Evolutionary conservation across 1,140 invertebrate genomes (phyloP).

Genomic region (Temnothorax nylanderi): DNA sequence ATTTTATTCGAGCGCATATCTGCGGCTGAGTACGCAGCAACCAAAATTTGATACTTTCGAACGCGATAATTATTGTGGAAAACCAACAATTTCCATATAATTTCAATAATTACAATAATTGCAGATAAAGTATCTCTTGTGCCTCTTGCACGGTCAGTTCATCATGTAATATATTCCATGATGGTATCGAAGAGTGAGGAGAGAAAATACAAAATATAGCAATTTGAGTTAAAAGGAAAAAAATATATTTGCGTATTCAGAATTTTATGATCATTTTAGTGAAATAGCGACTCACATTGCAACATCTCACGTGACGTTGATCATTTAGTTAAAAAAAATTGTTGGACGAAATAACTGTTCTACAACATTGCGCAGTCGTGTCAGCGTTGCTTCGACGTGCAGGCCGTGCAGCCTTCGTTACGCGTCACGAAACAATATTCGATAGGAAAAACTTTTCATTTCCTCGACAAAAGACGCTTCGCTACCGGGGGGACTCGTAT

Average conservation of each 20-base stretch:
- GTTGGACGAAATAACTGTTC: not conserved
- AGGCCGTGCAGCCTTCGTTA: not conserved
- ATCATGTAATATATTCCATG: conserved; percentile 12
- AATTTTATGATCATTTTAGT: not conserved
- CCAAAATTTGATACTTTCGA: conserved; percentile 38
- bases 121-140: conserved; percentile 34
- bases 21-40: not conserved
- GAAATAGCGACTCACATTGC: not conserved
- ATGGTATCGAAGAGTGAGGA: not conserved
- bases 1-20: conserved; percentile 32
- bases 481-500: conserved; percentile 58
- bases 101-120: conserved; percentile 53
- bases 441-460: conserved; percentile 74
- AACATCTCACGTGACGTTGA: not conserved
- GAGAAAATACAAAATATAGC: not conserved
- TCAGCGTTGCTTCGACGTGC: not conserved
- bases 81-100: conserved; percentile 53
- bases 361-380: not conserved
- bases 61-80: conserved; percentile 44
- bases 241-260: not conserved
- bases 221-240: not conserved
- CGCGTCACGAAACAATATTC: conserved; percentile 65
- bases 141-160: not conserved
- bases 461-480: conserved; percentile 65
- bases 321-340: not conserved